These are phyloP conservation scores for Tribolium madens DNA, from an alignment of 1,140 invertebrate genomes.

Conservation along the genomic window DNA sequence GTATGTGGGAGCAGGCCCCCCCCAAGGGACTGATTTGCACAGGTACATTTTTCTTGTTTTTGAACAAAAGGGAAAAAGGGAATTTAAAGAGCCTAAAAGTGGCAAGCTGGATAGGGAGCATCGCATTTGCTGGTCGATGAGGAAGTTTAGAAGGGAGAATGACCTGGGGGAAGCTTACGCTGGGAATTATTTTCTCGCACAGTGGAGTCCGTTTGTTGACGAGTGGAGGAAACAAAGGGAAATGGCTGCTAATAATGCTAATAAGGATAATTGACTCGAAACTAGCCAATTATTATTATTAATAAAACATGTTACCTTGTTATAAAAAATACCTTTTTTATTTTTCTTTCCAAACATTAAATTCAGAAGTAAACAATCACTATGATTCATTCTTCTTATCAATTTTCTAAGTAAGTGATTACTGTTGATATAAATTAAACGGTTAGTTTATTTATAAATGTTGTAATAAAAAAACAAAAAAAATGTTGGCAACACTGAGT, in stretches of 20 bases:
- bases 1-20: constrained; percentile 76
- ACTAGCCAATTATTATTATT: too few species aligned
- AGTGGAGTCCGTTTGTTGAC: constrained; percentile 66
- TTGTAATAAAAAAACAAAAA: too few species aligned
- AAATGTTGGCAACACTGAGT: too few species aligned
- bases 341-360: too few species aligned
- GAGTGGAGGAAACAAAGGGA: constrained; percentile 44
- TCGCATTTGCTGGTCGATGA: constrained; percentile 60
- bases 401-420: too few species aligned
- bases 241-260: background rate
- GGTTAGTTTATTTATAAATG: too few species aligned
- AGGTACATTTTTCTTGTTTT: constrained; percentile 78
- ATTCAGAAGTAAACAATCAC: too few species aligned
- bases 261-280: background rate
- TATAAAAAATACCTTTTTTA: too few species aligned
- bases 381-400: too few species aligned
- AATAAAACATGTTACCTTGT: too few species aligned
- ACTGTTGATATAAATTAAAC: too few species aligned
- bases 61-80: constrained; percentile 67
- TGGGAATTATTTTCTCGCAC: constrained; percentile 64
- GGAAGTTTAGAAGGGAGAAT: constrained; percentile 64
- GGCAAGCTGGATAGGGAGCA: constrained; percentile 57
- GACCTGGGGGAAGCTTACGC: constrained; percentile 63
- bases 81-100: background rate
- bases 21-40: constrained; percentile 71